Base-by-base conservation (phyloP, 1,140 invertebrate genomes). In the Sycophila sp. region DNA sequence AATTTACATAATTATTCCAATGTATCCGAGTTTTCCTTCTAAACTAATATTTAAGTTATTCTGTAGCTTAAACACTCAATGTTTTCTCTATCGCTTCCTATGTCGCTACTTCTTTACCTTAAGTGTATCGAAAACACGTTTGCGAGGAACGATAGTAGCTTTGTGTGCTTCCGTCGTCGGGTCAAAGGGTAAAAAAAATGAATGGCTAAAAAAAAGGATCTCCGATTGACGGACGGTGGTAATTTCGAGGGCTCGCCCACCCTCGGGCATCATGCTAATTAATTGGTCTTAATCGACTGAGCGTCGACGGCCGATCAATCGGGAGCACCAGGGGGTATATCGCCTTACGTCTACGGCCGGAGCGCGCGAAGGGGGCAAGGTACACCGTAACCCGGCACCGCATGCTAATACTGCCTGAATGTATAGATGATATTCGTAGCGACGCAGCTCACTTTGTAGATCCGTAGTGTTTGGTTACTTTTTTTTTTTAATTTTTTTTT, bases 331-430 rank as follows among this genome's bases (percentile, higher is more conserved):
- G 38, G 38, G 28, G 45, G 30, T 32, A 26, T 42, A 51, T 1
- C 24, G 4, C 5, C 28, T 55, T 47, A 4, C 17, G n/a, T 19
- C 26, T 55, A 19, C 51, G 34, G 15, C 26, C 3, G 4, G 26
- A 28, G 22, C 8, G 55, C 10, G 36, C n/a, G 55, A 58, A 19
- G 22, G 45, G 32, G 66, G 66, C 56, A 69, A 69, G 66, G 66
- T 69, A 69, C 66, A 60, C 42, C 40, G 32, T 32, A 28, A 69
- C 34, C 42, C 30, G 15, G 66, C 63, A 59, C 53, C 24, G 45
- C 53, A 65, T 42, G 62, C 22, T 34, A 38, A 28, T 36, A 26
- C 11, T 8, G 28, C 32, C 24, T 19, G 40, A 22, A 47, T 65
- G 42, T 6, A 6, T 51, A 53, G 15, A 1, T 17, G 53, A n/a